Evolutionary conservation across 2,797 vertebrate species (phyloP).

Genomic region (Tauraco hartlaubi): DNA sequence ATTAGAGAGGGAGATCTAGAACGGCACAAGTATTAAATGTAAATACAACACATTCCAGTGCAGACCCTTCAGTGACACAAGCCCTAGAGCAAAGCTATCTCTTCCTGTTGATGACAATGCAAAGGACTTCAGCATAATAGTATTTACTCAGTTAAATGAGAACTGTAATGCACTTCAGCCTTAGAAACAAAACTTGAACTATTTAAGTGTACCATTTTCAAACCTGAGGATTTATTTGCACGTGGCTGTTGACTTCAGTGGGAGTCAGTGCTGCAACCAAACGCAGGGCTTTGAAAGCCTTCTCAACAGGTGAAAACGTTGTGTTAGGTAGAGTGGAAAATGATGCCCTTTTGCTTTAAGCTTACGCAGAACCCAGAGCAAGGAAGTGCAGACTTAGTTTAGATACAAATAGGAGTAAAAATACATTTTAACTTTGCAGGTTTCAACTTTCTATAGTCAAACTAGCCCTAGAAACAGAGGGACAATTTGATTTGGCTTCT

Average conservation of each 20-base stretch:
- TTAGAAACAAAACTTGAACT: slow-evolving; percentile 29
- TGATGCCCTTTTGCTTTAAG: background rate
- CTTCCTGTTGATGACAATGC: slow-evolving; percentile 23
- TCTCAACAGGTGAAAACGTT: background rate
- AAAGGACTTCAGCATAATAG: slow-evolving; percentile 19
- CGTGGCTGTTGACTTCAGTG: background rate
- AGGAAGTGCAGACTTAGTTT: background rate
- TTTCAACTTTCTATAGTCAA: background rate
- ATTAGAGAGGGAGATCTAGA: background rate
- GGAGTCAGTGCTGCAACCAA: background rate
- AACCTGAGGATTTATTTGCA: slow-evolving; percentile 7
- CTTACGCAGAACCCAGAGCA: background rate
- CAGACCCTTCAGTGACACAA: slow-evolving; percentile 10
- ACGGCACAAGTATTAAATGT: background rate
- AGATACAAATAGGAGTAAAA: background rate
- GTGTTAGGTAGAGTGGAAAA: background rate
- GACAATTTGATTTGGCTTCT: background rate
- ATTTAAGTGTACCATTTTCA: background rate
- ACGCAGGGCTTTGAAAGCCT: background rate
- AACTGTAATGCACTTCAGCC: slow-evolving; percentile 32
- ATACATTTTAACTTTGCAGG: background rate
- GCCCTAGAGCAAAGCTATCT: slow-evolving; percentile 11
- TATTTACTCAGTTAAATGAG: slow-evolving; percentile 53
- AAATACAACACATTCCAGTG: slow-evolving; percentile 7
- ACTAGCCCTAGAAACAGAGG: background rate